Base-by-base conservation (phyloP, 2,888 invertebrate genomes). In the Eristalis intricaria region DNA sequence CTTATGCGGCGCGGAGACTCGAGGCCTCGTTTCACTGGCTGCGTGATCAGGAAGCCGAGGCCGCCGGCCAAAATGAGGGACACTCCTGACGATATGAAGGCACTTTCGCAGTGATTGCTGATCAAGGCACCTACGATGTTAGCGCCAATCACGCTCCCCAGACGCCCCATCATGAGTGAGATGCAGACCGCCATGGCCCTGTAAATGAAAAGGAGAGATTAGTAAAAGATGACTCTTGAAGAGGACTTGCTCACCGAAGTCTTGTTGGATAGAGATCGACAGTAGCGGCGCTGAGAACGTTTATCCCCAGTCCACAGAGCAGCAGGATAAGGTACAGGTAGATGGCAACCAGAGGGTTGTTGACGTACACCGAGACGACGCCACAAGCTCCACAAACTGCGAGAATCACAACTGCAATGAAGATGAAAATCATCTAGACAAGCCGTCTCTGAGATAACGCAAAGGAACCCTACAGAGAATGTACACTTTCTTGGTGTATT, bases 181-280 rank as follows among this genome's bases (percentile, higher is more conserved):
- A 94, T 93, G 43, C 94, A 94, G 68, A 94, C 90, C 23, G 94
- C 94, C 94, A 94, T 94, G 22, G 93, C 94, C 89, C 94, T 92
- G 73, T 4, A 35, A 76, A 26, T 19, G 60, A 58, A 15, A 5
- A 0, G 60, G 13, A 8, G 7, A 50, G 8, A 7, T 8, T n/a
- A n/a, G 50, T 19, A 19, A 50, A 8, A 10, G 3, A 56, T 29
- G 10, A 5, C 69, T 23, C 3, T n/a, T 58, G 22, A 29, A 26
- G 50, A 35, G 38, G 23, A 38, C 15, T 3, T 50, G 5, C 60
- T 68, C 89, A 92, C 92, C 92, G 91, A 65, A 92, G 89, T 66
- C 91, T 89, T 3, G 92, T 92, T 35, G 92, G 92, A 89, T 90
- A 92, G 4, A 92, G 76, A 71, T 92, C 92, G 3, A 92, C 91